A percentile compares a stretch with the other conserved stretches of the same genome.
Conservation (phyloP, 2,797 vertebrate species). For the Enteromius anoplus region DNA sequence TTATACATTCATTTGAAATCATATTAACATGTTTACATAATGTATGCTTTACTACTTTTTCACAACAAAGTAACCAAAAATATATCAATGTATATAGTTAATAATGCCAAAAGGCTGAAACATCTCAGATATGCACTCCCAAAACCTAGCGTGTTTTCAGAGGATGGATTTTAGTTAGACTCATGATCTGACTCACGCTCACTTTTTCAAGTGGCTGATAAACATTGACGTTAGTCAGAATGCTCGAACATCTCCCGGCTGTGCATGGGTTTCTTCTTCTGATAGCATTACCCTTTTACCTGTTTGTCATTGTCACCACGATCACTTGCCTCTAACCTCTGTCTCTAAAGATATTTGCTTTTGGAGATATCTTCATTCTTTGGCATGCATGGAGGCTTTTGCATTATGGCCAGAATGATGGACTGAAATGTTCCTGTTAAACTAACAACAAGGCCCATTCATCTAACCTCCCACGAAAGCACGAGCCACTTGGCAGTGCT, state of each 20-base stretch:
- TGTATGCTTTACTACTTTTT: not conserved
- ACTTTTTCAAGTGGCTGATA: not conserved
- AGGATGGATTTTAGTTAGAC: not conserved
- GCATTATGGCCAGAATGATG: conserved; percentile 7
- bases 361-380: conserved; percentile 16
- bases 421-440: conserved; percentile 43
- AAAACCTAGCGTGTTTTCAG: not conserved
- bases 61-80: not conserved
- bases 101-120: not conserved
- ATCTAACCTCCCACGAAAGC: conserved; percentile 15
- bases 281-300: conserved; percentile 12
- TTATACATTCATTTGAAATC: not conserved
- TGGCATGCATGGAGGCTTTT: not conserved
- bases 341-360: conserved; percentile 15
- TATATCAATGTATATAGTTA: not conserved
- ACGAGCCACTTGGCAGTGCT: conserved; percentile 17
- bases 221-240: not conserved
- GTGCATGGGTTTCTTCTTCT: conserved; percentile 29
- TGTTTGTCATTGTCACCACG: conserved; percentile 26
- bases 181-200: not conserved
- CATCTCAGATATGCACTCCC: not conserved
- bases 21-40: not conserved
- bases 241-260: conserved; percentile 12
- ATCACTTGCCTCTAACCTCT: conserved; percentile 20
- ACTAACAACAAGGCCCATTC: conserved; percentile 29